phyloP scores from a whole-genome alignment of 2,888 invertebrate genomes.

The Ypsolopha scabrella region DNA sequence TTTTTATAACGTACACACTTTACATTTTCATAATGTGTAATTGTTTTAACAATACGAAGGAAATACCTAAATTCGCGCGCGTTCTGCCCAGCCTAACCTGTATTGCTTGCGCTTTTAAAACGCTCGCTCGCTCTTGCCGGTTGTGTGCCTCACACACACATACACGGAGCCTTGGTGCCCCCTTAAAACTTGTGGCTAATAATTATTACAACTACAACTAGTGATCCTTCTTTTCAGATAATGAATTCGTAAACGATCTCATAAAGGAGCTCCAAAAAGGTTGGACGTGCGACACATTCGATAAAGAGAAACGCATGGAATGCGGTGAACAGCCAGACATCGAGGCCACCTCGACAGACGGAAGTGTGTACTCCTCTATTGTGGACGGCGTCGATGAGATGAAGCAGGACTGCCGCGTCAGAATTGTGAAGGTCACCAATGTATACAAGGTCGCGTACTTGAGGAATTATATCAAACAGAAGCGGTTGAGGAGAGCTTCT shows the following conservation, averaged over 20 bases:
- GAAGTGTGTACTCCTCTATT: slow-evolving; percentile 36
- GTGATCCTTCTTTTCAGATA: slow-evolving; percentile 37
- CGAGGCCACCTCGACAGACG: slow-evolving; percentile 20
- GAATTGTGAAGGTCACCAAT: slow-evolving; percentile 55
- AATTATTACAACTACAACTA: background rate
- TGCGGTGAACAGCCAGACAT: slow-evolving; percentile 22
- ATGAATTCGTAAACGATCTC: slow-evolving; percentile 35
- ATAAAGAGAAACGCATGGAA: slow-evolving; percentile 21
- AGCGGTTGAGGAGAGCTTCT: slow-evolving; percentile 37
- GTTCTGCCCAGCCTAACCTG: no score
- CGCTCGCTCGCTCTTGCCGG: no score
- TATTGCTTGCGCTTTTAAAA: no score
- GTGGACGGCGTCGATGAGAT: slow-evolving; percentile 26
- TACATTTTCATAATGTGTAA: no score
- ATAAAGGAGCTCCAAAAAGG: slow-evolving; percentile 38
- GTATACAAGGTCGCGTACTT: slow-evolving; percentile 56
- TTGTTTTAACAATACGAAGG: no score
- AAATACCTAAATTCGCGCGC: no score
- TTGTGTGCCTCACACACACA: no score
- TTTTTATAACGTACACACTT: no score
- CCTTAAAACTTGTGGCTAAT: no score
- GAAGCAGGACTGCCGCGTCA: slow-evolving; percentile 42
- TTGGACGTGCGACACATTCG: slow-evolving; percentile 19
- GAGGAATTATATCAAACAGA: slow-evolving; percentile 53
- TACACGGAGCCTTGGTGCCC: no score